Evolutionary conservation across 1,140 invertebrate genomes (phyloP), one percentile per base, ranked within the genome.

Genomic region (Triops longicaudatus): DNA sequence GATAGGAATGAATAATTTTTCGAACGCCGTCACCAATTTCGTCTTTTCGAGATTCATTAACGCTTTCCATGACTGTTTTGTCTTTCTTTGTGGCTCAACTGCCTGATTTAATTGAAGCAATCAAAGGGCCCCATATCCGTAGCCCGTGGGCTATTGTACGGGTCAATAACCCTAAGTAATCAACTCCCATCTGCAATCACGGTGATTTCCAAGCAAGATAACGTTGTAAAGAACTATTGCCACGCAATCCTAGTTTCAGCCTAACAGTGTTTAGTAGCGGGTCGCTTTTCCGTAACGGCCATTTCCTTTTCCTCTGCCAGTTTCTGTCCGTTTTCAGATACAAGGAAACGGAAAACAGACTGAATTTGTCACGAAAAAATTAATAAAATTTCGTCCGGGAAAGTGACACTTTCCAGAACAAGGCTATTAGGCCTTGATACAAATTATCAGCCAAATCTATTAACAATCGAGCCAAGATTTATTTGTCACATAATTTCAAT

Each of bases 1-100:
- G 76, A 27, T 77, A 77, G 14, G 63, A 73, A 43, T 77, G 76
- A 17, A 77, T 77, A 43, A 72, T 73, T 72, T 77, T 77, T 22
- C 76, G 12, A 26, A 17, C 26, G 12, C 73, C 74, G 7, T 43
- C 50, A n/a, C 50, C 50, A 6, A 63, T 63, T 17, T 63, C 22
- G 50, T 63, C 50, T 63, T 63, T 63, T 22, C 50, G 50, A 6
- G 22, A 63, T 63, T 63, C 50, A 22, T 22, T 63, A 1, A 63
- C 22, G 50, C 22, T 63, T 17, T 63, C 50, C 50, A 63, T 63
- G 50, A 22, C 17, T 63, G n/a, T n/a, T n/a, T n/a, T n/a, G n/a
- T 17, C 14, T 17, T 22, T 17, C 22, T 17, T 63, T 63, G n/a
- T n/a, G 22, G 6, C 4, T 22, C 10, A 14, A 63, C 22, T 63